These are phyloP conservation scores for Leucoma salicis DNA, from an alignment of 2,888 invertebrate species.

Conservation along the genomic window DNA sequence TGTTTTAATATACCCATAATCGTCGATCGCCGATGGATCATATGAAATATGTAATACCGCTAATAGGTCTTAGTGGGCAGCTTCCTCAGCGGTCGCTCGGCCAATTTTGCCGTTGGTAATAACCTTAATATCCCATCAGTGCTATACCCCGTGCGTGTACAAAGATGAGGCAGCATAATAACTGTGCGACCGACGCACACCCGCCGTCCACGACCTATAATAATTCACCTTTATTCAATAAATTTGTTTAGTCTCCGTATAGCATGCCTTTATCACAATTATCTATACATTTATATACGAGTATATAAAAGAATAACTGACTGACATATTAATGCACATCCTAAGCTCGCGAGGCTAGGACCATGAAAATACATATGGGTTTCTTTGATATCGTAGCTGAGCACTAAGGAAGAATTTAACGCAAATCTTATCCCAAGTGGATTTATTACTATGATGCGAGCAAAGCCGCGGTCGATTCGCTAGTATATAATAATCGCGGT, in stretches of 20 bases:
- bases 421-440: too few relatives aligned
- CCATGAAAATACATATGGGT: too few relatives aligned
- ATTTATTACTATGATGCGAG: too few relatives aligned
- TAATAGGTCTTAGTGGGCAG: constrained; percentile 76
- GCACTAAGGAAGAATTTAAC: too few relatives aligned
- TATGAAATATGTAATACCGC: constrained; percentile 79
- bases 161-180: constrained; percentile 68
- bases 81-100: constrained; percentile 80
- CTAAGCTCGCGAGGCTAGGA: too few relatives aligned
- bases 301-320: too few relatives aligned
- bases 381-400: too few relatives aligned
- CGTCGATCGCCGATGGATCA: constrained; percentile 69
- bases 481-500: too few relatives aligned
- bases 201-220: constrained; percentile 38
- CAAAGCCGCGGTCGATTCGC: too few relatives aligned
- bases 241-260: constrained; percentile 48
- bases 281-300: too few relatives aligned
- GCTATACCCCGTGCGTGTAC: constrained; percentile 70
- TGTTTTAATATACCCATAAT: constrained; percentile 78
- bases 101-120: constrained; percentile 77
- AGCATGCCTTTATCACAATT: too few relatives aligned
- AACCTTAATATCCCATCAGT: constrained; percentile 77
- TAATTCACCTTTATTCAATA: constrained; percentile 59
- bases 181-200: constrained; percentile 53
- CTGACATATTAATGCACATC: too few relatives aligned